phyloP scores from a whole-genome alignment of 2,113 vertebrate genomes.

The Antechinus flavipes region DNA sequence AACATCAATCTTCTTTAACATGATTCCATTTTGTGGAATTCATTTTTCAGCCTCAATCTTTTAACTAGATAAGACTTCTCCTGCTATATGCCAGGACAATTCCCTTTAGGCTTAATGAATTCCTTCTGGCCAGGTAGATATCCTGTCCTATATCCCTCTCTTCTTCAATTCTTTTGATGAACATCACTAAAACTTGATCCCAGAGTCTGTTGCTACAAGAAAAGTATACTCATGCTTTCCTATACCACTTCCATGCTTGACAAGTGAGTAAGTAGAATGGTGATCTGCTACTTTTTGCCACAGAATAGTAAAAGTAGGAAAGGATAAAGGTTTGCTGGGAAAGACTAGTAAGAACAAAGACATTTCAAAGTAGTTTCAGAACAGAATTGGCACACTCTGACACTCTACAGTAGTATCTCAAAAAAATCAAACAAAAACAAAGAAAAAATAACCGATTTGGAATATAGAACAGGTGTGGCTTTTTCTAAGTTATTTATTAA shows the following conservation, averaged over 20 bases:
- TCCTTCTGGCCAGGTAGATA: too few species aligned
- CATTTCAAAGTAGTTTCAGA: neutral
- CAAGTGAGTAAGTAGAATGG: neutral
- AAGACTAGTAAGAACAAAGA: neutral
- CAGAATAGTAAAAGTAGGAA: neutral
- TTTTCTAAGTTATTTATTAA: neutral
- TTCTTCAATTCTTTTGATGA: too few species aligned
- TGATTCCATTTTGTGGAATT: too few species aligned
- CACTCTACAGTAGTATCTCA: too few species aligned
- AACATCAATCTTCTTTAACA: neutral
- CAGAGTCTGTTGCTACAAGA: neutral
- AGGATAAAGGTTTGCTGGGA: neutral
- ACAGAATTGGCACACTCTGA: neutral
- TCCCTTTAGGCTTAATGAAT: too few species aligned
- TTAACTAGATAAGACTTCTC: too few species aligned
- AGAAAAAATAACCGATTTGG: too few species aligned
- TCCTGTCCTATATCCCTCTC: too few species aligned
- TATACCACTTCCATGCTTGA: neutral
- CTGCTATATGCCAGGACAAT: too few species aligned
- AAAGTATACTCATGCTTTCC: neutral
- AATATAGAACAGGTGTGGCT: neutral
- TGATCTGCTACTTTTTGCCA: neutral
- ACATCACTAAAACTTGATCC: too few species aligned
- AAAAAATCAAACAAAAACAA: too few species aligned
- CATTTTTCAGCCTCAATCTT: too few species aligned